These are phyloP conservation scores for Odontomachus brunneus DNA, from an alignment of 1,140 invertebrate genomes.

Conservation along the genomic window DNA sequence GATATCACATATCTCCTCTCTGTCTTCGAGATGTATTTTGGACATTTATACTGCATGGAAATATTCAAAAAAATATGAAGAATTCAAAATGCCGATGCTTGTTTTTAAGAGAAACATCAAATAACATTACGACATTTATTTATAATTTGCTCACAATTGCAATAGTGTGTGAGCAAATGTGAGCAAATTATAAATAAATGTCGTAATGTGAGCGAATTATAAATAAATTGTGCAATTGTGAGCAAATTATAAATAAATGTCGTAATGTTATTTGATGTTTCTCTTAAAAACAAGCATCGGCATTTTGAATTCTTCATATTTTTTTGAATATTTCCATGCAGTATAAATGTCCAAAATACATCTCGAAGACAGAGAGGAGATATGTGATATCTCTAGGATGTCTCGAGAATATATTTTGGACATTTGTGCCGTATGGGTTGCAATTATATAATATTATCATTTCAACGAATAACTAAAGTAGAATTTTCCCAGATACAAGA, in stretches of 20 bases:
- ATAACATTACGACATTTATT: slow-evolving; percentile 19
- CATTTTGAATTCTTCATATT: background rate
- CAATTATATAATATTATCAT: background rate
- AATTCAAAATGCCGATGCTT: background rate
- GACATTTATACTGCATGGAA: too few relatives aligned
- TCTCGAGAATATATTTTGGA: too few relatives aligned
- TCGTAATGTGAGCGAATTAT: too few relatives aligned
- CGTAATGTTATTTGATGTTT: slow-evolving; percentile 1
- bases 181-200: slow-evolving; percentile 24
- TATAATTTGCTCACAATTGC: slow-evolving; percentile 5
- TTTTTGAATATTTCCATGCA: too few relatives aligned
- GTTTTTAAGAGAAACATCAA: slow-evolving; percentile 8
- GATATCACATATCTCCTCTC: too few relatives aligned
- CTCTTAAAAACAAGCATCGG: background rate
- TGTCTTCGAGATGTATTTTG: too few relatives aligned
- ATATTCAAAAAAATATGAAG: too few relatives aligned
- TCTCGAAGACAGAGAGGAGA: too few relatives aligned
- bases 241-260: slow-evolving; percentile 22
- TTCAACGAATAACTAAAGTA: background rate
- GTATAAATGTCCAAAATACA: too few relatives aligned
- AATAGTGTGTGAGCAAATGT: background rate
- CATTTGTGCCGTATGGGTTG: too few relatives aligned
- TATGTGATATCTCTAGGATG: too few relatives aligned
- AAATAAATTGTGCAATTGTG: background rate
- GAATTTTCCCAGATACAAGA: background rate